Base-by-base conservation (phyloP, 2,113 vertebrate species). In the Riparia riparia region DNA sequence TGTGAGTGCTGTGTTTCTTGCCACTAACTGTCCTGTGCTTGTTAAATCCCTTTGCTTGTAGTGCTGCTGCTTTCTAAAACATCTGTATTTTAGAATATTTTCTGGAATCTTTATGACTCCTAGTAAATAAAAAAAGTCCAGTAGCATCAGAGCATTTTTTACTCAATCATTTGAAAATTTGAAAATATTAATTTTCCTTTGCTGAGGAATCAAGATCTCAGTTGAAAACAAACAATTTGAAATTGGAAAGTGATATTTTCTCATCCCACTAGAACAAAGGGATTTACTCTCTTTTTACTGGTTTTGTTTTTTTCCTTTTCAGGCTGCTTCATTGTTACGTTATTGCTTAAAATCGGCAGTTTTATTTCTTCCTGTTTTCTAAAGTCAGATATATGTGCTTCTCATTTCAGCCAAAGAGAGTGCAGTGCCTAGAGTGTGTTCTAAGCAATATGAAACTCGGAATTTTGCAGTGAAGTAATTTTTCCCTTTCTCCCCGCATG, bases 1-100 rank as follows among this genome's bases (percentile, higher is more conserved):
- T 98, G 98, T 99, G 98, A 99, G 98, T 99, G 98, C 98, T 98
- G 97, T 91, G 12, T 91, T 97, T 95, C 97, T 96, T 93, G 96
- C 97, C 89, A 82, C 97, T 97, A 95, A 96, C 96, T 95, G 86
- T 97, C 94, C 95, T 90, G 74, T 93, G 97, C 79, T 95, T 97
- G 83, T 97, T 94, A 96, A 98, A 96, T 97, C 97, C 95, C 98
- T 98, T 98, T 98, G 98, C 96, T 97, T 97, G 58, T 86, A 97
- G 91, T 96, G 95, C 80, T 64, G 61, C 90, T 92, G 3, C 72
- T 57, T 92, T 68, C 57, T 61, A 42, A 93, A 96, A 34, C 2
- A 0, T 74, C 34, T 4, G 1, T 57, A 15, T 49, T 74, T 58
- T 45, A 49, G 22, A 70, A 24, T 71, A 19, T 32, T 70, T 83